phyloP scores from a whole-genome alignment of 2,888 invertebrate species.

The Xylophagus ater region DNA sequence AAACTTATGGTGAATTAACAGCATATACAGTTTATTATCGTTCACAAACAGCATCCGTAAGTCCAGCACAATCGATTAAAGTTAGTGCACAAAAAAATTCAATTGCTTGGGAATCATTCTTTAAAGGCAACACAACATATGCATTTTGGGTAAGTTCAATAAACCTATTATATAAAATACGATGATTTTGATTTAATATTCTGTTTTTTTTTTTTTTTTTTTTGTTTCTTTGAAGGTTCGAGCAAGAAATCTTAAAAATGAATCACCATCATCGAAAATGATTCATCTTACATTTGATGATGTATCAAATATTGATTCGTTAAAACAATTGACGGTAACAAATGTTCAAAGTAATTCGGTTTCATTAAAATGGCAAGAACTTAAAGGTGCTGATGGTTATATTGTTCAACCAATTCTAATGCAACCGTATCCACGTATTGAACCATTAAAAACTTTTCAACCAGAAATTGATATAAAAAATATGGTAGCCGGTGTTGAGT shows the following conservation, averaged over 20 bases:
- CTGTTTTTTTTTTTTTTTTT: background rate
- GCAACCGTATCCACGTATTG: conserved; percentile 45
- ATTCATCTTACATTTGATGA: conserved; percentile 51
- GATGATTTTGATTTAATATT: background rate
- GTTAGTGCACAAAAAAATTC: conserved; percentile 18
- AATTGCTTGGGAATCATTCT: conserved; percentile 18
- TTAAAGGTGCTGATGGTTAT: conserved; percentile 50
- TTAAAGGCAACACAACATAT: conserved; percentile 22
- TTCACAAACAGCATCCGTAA: conserved; percentile 50
- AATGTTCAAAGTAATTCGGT: conserved; percentile 44
- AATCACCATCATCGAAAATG: conserved; percentile 51
- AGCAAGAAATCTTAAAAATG: conserved; percentile 50
- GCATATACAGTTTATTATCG: conserved; percentile 54
- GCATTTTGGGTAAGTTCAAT: conserved; percentile 22
- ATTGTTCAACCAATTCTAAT: conserved; percentile 43
- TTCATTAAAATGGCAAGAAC: conserved; percentile 49
- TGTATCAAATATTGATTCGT: conserved; percentile 49
- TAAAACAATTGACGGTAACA: conserved; percentile 45
- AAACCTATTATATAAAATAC: background rate
- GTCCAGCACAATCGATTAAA: conserved; percentile 17
- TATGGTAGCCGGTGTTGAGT: conserved; percentile 40
- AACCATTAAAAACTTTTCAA: conserved; percentile 37
- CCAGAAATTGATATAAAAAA: conserved; percentile 37
- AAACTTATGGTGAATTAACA: conserved; percentile 50
- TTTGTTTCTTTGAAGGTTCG: conserved; percentile 42